Conservation (phyloP, 2,888 invertebrate genomes). For the Idaea straminata region DNA sequence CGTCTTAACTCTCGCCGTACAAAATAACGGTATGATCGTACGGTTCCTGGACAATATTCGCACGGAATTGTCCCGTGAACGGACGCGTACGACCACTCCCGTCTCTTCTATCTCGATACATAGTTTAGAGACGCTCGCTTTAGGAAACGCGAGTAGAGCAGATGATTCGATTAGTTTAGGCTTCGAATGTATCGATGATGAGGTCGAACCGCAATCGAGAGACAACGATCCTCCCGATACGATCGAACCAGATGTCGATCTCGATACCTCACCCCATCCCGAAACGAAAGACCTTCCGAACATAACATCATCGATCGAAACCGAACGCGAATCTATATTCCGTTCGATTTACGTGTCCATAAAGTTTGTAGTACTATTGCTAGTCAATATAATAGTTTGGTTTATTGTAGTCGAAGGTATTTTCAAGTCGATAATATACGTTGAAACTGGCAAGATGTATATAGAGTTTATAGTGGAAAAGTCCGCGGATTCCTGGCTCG, state of each 20-base stretch:
- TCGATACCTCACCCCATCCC: neutral
- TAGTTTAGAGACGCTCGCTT: slow-evolving; percentile 44
- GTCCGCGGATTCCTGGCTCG: neutral
- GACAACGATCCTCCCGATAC: neutral
- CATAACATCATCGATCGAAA: neutral
- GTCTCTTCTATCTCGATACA: slow-evolving; percentile 55
- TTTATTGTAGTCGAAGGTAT: slow-evolving; percentile 7
- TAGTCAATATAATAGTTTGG: neutral
- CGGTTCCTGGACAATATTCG: slow-evolving; percentile 42
- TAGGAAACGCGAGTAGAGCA: slow-evolving; percentile 24
- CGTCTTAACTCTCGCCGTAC: slow-evolving; percentile 44
- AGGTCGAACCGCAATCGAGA: neutral
- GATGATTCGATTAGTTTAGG: slow-evolving; percentile 7
- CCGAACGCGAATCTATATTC: neutral
- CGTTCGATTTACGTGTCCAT: neutral
- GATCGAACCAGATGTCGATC: neutral
- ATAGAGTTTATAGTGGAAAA: neutral
- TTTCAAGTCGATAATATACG: slow-evolving; percentile 3
- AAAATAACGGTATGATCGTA: slow-evolving; percentile 49
- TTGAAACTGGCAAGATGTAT: neutral
- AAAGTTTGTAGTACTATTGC: neutral
- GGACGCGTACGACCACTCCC: neutral
- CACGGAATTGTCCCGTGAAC: slow-evolving; percentile 18
- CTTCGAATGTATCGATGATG: slow-evolving; percentile 14
- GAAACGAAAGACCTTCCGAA: neutral